Percentiles rank a stretch among this genome's conserved stretches.
Conservation (phyloP, 2,113 vertebrate genomes). For the Datnioides undecimradiatus region DNA sequence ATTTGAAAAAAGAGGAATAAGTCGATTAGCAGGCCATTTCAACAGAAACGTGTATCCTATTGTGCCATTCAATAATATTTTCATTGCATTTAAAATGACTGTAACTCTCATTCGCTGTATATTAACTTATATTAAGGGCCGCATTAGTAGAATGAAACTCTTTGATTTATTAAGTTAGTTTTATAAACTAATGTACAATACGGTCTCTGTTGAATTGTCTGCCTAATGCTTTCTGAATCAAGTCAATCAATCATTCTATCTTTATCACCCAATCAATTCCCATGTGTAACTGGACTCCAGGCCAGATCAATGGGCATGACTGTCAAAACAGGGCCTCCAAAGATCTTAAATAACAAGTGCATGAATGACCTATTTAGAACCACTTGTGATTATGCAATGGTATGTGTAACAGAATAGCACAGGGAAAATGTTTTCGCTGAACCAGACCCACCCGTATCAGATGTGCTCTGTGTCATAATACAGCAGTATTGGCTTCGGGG, state of each 20-base stretch:
- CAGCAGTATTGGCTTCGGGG: conserved; percentile 27
- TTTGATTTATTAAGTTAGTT: neutral
- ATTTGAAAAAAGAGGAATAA: neutral
- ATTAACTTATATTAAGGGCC: neutral
- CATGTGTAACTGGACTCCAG: conserved; percentile 68
- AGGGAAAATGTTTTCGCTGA: conserved; percentile 68
- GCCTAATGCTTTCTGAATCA: conserved; percentile 14
- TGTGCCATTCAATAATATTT: neutral
- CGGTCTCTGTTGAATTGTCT: accelerated
- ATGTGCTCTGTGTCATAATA: conserved; percentile 55
- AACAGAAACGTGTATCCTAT: neutral
- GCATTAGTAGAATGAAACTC: neutral
- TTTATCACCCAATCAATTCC: conserved; percentile 63
- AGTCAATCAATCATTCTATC: conserved; percentile 57
- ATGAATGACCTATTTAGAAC: conserved; percentile 71
- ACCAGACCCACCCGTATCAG: conserved; percentile 63
- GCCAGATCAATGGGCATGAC: conserved; percentile 60
- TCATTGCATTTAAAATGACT: too few relatives aligned
- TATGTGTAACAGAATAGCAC: conserved; percentile 69
- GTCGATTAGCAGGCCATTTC: neutral
- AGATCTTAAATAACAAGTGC: conserved; percentile 76
- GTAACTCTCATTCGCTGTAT: neutral
- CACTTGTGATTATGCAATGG: conserved; percentile 74
- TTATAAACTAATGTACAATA: neutral
- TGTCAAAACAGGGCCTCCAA: conserved; percentile 71